phyloP scores from a whole-genome alignment of 1,140 invertebrate genomes.

The Panagrolaimus sp. region DNA sequence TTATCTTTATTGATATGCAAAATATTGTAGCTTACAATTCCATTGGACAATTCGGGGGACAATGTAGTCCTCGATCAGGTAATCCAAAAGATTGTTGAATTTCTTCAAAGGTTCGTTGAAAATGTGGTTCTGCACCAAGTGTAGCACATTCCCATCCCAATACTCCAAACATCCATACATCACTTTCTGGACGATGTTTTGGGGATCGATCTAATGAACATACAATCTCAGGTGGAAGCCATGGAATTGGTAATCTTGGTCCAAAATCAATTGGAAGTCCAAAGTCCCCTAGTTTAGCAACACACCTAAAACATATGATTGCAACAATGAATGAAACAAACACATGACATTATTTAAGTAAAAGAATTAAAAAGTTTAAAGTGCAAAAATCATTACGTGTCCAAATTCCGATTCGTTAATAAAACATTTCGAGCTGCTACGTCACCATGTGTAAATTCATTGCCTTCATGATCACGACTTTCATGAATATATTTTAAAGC shows the following conservation, averaged over 20 bases:
- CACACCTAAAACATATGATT: conserved; percentile 37
- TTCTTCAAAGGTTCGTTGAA: conserved; percentile 49
- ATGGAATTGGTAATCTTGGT: conserved; percentile 49
- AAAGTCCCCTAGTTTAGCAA: conserved; percentile 50
- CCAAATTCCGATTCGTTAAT: conserved; percentile 39
- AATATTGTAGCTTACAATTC: conserved; percentile 53
- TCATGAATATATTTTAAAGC: conserved; percentile 50
- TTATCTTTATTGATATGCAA: not conserved
- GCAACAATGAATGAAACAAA: not conserved
- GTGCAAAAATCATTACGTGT: conserved; percentile 19
- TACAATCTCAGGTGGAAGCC: conserved; percentile 54
- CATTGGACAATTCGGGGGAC: conserved; percentile 39
- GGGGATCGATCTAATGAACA: conserved; percentile 42
- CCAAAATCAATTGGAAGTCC: conserved; percentile 48
- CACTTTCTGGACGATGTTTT: conserved; percentile 47
- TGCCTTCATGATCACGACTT: conserved; percentile 39
- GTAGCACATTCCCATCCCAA: conserved; percentile 27
- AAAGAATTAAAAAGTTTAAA: conserved; percentile 22
- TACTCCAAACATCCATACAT: conserved; percentile 41
- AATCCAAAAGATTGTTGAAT: conserved; percentile 37
- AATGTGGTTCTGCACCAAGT: conserved; percentile 51
- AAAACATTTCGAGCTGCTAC: conserved; percentile 50
- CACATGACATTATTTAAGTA: not conserved
- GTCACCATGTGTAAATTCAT: conserved; percentile 53
- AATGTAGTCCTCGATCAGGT: conserved; percentile 39